Evolutionary conservation across 2,113 vertebrate species (phyloP), one percentile per base, ranked within the genome.

Genomic region (Heptranchias perlo): DNA sequence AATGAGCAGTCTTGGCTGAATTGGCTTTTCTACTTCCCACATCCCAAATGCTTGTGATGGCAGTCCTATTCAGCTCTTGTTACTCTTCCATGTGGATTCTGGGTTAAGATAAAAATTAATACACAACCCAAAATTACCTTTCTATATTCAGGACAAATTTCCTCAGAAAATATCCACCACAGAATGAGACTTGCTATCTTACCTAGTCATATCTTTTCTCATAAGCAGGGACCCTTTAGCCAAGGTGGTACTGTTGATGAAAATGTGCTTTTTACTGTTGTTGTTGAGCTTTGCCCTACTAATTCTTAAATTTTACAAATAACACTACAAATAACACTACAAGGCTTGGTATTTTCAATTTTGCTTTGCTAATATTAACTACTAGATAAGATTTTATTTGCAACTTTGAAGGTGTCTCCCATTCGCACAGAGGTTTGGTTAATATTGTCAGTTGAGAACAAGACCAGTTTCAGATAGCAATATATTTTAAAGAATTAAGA

Each of bases 91-190:
- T n/a, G 23, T 39, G 58, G 44, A 25, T 21, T 58, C 35, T 7
- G n/a, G 61, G 91, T 10, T 87, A 16, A 89, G 52, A 25, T 93
- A 39, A 58, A 92, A 64, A n/a, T 91, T 1, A 91, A 8, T n/a
- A 64, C n/a, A 23, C 2, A 8, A 44, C n/a, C 4, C 21, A 39
- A 64, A 64, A 64, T 94, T 39, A 54, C 28, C 25, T 89, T 89
- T 54, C 3, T 31, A 52, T n/a, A 94, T 25, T 44, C 1, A 8
- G 31, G 16, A 23, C 28, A 39, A 23, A 25, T 64, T 21, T 28
- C 3, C 92, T 44, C 92, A 94, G n/a, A 94, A 94, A 49, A 95
- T 67, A 94, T 49, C 61, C 92, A 94, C 2, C 54, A 64, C 39
- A 94, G 62, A 94, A 94, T 52, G 49, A 0, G 11, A 23, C 49